Base-by-base conservation (phyloP, 1,140 invertebrate species). In the Aphaenogaster floridana region DNA sequence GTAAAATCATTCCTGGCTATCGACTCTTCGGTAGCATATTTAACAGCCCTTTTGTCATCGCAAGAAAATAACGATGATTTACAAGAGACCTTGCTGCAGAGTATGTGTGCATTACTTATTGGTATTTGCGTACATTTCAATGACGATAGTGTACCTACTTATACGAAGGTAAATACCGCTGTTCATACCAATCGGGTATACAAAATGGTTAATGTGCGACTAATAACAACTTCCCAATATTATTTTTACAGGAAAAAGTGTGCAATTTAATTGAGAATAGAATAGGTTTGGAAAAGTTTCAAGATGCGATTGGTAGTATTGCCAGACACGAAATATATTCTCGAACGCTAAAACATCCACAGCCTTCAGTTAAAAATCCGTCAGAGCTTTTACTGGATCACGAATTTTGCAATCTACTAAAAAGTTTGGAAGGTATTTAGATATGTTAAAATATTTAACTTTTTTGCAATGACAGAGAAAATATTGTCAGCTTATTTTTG, bases 51-150 rank as follows among this genome's bases (percentile, higher is more conserved):
- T 93, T 96, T 98, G 72, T 97, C 97, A 79, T 97, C 97, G 21
- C 93, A 95, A 80, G 95, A 95, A 76, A 95, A 94, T 87, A 95
- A 94, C 50, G 97, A 97, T 89, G 95, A 99, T 64, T 96, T 99
- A 21, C 97, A 98, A 91, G 96, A 96, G 90, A 94, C 92, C 77
- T 90, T 96, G 42, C 89, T 95, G 74, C 95, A 96, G 94, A 99
- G 99, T 68, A 96, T 99, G 81, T 99, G 98, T 94, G 98, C 99
- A 2, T 99, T 99, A 94, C 96, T 99, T 6, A 97, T 99, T 90
- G 99, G 98, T 2, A 96, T 99, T 64, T 99, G 98, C 94, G 97
- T 99, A 68, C 96, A 98, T 87, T 99, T 98, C 95, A 99, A 99
- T 95, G 98, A 99, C 93, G 97, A 99, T 91, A 97, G 97, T 2